Conservation (phyloP, 2,113 vertebrate species). For the Rhabdomys dilectus region DNA sequence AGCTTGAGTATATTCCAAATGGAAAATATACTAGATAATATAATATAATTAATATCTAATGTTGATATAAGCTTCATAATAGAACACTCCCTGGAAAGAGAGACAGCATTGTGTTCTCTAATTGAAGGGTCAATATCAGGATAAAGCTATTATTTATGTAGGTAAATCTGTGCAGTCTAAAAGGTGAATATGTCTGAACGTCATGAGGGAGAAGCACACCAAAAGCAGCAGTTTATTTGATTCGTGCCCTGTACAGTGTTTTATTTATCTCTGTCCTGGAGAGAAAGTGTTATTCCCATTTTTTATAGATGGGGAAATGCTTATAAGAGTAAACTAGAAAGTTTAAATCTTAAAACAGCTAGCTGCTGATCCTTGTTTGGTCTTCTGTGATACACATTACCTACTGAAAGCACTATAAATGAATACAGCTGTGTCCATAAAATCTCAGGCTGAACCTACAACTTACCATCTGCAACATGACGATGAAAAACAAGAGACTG, state of each 20-base stretch:
- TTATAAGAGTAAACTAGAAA: slow-evolving; percentile 8
- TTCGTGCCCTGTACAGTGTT: not conserved
- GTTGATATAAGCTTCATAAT: not conserved
- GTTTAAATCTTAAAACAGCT: not conserved
- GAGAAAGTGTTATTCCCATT: not conserved
- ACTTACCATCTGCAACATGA: not conserved
- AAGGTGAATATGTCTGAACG: not conserved
- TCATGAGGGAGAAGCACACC: not conserved
- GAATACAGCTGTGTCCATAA: not conserved
- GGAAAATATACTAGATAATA: not conserved
- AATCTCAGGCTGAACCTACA: slow-evolving; percentile 10
- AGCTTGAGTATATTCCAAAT: not conserved
- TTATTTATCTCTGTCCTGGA: not conserved
- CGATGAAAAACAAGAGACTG: not conserved
- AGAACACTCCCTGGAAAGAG: not conserved
- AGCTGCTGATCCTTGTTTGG: not conserved
- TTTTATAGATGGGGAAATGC: slow-evolving; percentile 26
- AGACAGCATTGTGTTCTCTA: not conserved
- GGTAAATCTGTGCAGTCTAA: not conserved
- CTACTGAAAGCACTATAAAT: not conserved
- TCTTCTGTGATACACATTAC: not conserved
- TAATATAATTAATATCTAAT: not conserved
- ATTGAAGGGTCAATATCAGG: not conserved
- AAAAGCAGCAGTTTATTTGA: not conserved
- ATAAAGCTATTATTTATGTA: not conserved